Conservation (phyloP, 2,888 invertebrate species). For the Noctua fimbriata region DNA sequence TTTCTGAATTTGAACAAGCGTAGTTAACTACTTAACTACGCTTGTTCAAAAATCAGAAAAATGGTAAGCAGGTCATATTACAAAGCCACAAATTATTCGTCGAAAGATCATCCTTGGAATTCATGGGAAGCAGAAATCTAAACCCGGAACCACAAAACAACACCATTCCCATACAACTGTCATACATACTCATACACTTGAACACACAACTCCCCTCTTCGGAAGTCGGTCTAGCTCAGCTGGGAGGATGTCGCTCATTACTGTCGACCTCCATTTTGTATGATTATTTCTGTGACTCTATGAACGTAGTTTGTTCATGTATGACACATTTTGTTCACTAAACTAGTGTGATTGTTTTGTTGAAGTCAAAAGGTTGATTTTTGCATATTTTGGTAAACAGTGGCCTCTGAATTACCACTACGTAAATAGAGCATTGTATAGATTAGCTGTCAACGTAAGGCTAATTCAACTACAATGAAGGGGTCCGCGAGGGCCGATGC, state of each 20-base stretch:
- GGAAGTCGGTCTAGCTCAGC: slow-evolving; percentile 46
- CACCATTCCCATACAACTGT: slow-evolving; percentile 37
- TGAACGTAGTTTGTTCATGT: background rate
- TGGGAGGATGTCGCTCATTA: slow-evolving; percentile 48
- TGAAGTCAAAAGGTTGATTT: background rate
- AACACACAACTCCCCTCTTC: slow-evolving; percentile 47
- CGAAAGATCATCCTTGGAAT: background rate
- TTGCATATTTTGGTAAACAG: background rate
- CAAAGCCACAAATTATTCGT: background rate
- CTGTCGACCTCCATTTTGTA: slow-evolving; percentile 24
- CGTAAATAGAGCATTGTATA: background rate
- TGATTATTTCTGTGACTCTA: slow-evolving; percentile 20
- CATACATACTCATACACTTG: slow-evolving; percentile 13
- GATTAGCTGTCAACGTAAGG: background rate
- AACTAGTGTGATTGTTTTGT: background rate
- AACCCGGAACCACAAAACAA: slow-evolving; percentile 20
- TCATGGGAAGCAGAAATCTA: background rate
- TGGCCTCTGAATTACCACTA: background rate
- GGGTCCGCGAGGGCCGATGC: too few species aligned
- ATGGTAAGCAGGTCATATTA: background rate
- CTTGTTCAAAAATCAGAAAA: too few species aligned
- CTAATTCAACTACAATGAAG: too few species aligned
- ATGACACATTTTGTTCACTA: background rate
- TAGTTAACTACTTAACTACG: too few species aligned
- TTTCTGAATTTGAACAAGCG: too few species aligned